Evolutionary conservation across 2,797 vertebrate genomes (phyloP), one percentile per base, ranked within the genome.

Genomic region (Sternarchorhynchus goeldii): DNA sequence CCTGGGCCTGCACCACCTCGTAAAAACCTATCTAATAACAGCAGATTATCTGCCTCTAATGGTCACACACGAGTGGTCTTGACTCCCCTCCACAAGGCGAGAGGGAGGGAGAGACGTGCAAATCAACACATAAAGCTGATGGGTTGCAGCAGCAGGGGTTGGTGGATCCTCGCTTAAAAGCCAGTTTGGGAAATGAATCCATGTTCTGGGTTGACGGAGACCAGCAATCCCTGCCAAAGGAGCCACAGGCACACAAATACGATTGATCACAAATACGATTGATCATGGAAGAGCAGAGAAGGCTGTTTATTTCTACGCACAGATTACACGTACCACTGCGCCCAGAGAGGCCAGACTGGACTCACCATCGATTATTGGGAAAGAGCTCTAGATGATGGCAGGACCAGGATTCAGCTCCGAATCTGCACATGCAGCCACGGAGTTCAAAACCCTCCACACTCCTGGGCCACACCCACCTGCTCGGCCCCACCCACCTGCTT

Each of bases 1-100:
- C 70, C 79, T 29, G 68, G 88, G 76, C 76, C 64, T 65, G 67
- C 64, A 62, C 59, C 73, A 25, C 76, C 45, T 78, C 74, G 87
- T 89, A 89, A 90, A 90, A 90, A 88, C 86, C 87, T 88, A 91
- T 84, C 89, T 93, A 93, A 93, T 94, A 89, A 91, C 84, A 82
- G 89, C 88, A 92, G 90, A 92, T 93, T 89, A 93, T 93, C 91
- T 92, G 89, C 88, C 86, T 87, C 87, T 90, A 89, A 92, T 92
- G 88, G 90, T 89, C 81, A 86, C 86, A 85, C 86, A 92, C 83
- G 89, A 91, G 90, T 87, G 89, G 88, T 78, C 86, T 84, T 78
- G 55, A 81, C 77, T 89, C 88, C 87, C 86, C 78, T 84, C 86
- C 87, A 88, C 86, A 80, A 83, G 78, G 79, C 77, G 67, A 81